A percentile compares a stretch with the other conserved stretches of the same genome.
Evolutionary conservation across 2,888 invertebrate species (phyloP).

Genomic region (Spilosoma lubricipeda): DNA sequence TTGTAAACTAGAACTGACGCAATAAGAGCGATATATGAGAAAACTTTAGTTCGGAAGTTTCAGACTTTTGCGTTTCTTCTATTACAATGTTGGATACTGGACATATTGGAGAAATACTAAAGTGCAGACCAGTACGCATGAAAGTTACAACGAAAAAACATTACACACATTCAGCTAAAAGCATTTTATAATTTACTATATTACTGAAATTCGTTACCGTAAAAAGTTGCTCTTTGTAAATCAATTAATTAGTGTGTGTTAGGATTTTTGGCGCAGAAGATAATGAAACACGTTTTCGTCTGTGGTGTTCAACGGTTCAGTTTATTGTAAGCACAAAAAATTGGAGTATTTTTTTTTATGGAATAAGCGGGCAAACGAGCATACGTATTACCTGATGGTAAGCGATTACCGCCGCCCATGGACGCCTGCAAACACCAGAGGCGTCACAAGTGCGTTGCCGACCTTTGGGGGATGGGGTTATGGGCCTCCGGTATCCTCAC

Average conservation of each 20-base stretch:
- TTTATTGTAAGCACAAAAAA: no score
- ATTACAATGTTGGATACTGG: background rate
- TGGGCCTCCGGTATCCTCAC: no score
- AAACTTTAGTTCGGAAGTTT: conserved; percentile 1
- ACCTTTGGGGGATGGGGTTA: no score
- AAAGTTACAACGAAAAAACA: background rate
- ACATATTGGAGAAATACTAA: background rate
- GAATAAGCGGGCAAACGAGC: no score
- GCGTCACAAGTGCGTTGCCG: no score
- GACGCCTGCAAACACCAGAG: no score
- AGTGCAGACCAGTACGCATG: background rate
- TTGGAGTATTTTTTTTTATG: no score
- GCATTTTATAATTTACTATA: background rate
- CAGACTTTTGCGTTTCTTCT: background rate
- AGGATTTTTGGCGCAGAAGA: no score
- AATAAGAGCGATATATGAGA: background rate
- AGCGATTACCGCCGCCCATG: no score
- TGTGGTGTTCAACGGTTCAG: no score
- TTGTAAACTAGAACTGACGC: background rate
- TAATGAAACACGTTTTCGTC: no score
- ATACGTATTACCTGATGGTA: no score
- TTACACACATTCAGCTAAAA: background rate
- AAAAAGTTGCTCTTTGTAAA: background rate
- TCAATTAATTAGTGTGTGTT: background rate
- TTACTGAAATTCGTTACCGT: background rate